Conservation (phyloP, 2,888 invertebrate genomes). For the Gasteruption jaculator region DNA sequence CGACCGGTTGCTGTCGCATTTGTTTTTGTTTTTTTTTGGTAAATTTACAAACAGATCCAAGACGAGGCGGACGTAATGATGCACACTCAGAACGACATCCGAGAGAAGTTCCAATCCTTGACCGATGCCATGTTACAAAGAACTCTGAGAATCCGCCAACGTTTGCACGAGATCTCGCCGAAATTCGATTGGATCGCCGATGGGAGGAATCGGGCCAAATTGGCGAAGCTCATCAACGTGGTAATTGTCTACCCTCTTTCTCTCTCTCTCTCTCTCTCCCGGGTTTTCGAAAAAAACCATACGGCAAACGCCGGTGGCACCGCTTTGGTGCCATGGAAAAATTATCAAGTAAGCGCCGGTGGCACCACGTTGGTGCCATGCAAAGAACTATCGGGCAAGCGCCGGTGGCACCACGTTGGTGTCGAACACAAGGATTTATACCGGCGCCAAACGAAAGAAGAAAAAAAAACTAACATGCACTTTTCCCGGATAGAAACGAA, state of each 20-base stretch:
- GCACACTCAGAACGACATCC: constrained; percentile 27
- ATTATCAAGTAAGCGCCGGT: too few species aligned
- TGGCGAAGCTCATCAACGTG: constrained; percentile 21
- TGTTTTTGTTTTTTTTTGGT: neutral
- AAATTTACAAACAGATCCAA: constrained; percentile 22
- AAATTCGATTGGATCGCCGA: constrained; percentile 28
- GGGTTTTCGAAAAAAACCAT: neutral
- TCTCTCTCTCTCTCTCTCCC: too few species aligned
- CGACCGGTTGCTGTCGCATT: too few species aligned
- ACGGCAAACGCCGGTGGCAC: too few species aligned
- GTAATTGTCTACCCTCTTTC: too few species aligned
- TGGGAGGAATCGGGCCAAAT: constrained; percentile 23
- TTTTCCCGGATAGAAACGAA: constrained; percentile 12
- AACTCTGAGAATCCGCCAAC: constrained; percentile 25
- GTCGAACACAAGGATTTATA: too few species aligned
- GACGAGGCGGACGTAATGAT: constrained; percentile 32
- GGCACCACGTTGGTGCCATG: too few species aligned
- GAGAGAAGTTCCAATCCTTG: constrained; percentile 25
- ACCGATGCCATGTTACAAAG: constrained; percentile 25
- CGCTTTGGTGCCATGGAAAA: too few species aligned
- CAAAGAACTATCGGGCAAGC: too few species aligned
- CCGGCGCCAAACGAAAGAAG: neutral
- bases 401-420: too few species aligned
- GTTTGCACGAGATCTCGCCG: constrained; percentile 27
- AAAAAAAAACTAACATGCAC: neutral